Evolutionary conservation across 2,797 vertebrate genomes (phyloP).

Genomic region (Protosalanx chinensis): DNA sequence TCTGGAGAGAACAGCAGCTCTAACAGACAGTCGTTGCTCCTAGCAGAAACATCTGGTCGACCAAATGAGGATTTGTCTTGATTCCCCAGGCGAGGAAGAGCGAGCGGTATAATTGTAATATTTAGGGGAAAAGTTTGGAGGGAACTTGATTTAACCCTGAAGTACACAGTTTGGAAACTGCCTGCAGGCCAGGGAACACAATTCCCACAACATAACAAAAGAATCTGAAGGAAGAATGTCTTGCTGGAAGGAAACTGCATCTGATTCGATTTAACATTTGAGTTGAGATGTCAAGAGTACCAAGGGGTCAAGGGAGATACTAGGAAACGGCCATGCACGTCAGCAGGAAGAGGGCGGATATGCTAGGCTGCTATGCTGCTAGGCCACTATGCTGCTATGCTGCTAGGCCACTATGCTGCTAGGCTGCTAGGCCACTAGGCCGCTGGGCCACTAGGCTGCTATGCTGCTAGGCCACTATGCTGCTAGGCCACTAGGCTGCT

Average conservation of each 20-base stretch:
- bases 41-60: constrained; percentile 67
- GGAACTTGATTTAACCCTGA: constrained; percentile 66
- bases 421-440: too few species aligned
- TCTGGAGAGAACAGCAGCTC: constrained; percentile 52
- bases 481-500: too few species aligned
- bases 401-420: too few species aligned
- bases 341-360: too few species aligned
- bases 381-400: too few species aligned
- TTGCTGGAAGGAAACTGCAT: constrained; percentile 45
- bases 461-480: too few species aligned
- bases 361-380: too few species aligned
- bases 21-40: constrained; percentile 68
- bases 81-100: constrained; percentile 31
- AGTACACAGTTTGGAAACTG: constrained; percentile 55
- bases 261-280: constrained; percentile 36
- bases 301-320: background rate
- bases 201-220: constrained; percentile 36
- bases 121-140: constrained; percentile 59
- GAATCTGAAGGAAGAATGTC: constrained; percentile 17
- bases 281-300: constrained; percentile 14
- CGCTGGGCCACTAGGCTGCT: too few species aligned
- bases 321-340: background rate
- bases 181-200: constrained; percentile 38
- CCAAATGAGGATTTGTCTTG: constrained; percentile 54
- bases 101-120: constrained; percentile 50